These are phyloP conservation scores for Eristalis arbustorum DNA, from an alignment of 2,888 invertebrate species.

Conservation along the genomic window DNA sequence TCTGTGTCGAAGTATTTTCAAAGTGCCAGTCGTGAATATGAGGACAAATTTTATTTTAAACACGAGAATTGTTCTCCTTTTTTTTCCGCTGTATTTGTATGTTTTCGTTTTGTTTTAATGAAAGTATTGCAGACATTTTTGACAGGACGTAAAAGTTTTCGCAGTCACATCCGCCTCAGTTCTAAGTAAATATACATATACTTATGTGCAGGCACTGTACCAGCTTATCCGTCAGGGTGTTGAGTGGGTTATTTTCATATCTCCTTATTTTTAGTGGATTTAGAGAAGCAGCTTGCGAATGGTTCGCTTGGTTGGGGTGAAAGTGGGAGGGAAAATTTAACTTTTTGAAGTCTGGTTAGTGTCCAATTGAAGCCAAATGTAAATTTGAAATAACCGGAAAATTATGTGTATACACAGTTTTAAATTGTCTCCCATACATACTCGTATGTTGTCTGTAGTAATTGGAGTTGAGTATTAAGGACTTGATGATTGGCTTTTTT, in stretches of 20 bases:
- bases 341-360: neutral
- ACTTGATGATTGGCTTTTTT: too few species aligned
- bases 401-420: too few species aligned
- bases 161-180: neutral
- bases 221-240: neutral
- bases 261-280: neutral
- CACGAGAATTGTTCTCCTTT: neutral
- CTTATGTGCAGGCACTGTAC: neutral
- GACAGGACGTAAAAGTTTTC: neutral
- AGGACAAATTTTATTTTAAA: neutral
- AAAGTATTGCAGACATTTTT: too few species aligned
- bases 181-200: neutral
- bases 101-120: neutral
- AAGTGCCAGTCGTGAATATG: neutral
- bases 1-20: neutral
- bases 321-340: neutral
- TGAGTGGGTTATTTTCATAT: neutral
- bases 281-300: neutral
- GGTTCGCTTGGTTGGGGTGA: neutral
- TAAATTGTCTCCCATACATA: too few species aligned
- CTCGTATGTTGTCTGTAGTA: too few species aligned
- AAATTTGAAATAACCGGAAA: neutral
- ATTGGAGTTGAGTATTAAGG: too few species aligned
- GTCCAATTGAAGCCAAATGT: neutral
- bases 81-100: neutral